These are phyloP conservation scores for Dendrolimus houi DNA, from an alignment of 2,888 invertebrate genomes.

Conservation along the genomic window DNA sequence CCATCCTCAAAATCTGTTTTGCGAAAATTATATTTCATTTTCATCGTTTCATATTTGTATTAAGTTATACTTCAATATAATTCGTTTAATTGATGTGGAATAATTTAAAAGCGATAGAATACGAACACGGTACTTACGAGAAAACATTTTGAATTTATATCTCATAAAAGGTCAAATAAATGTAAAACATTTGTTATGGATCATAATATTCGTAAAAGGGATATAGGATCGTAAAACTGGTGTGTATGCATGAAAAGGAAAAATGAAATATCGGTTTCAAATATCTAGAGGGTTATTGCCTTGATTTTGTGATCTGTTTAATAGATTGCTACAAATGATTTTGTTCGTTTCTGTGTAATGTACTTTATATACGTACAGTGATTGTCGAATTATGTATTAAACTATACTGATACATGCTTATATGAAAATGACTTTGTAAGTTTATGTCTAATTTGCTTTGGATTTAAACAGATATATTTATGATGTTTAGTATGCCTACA, in stretches of 20 bases:
- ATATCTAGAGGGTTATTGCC: too few relatives aligned
- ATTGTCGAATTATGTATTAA: too few relatives aligned
- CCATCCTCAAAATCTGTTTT: slow-evolving; percentile 6
- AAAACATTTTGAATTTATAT: background rate
- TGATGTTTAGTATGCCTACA: too few relatives aligned
- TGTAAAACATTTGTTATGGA: background rate
- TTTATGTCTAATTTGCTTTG: too few relatives aligned
- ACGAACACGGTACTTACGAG: background rate
- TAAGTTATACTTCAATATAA: background rate
- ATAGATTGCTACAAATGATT: too few relatives aligned
- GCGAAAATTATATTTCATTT: slow-evolving; percentile 6
- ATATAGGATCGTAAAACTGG: background rate
- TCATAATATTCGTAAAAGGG: background rate
- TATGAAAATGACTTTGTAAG: too few relatives aligned
- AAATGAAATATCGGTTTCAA: background rate
- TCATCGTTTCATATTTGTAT: background rate
- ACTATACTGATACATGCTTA: too few relatives aligned
- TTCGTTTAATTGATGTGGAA: background rate
- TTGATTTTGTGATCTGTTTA: too few relatives aligned
- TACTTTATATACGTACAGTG: too few relatives aligned
- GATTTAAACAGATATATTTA: too few relatives aligned
- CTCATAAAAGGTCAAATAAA: too few relatives aligned
- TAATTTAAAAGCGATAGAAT: background rate
- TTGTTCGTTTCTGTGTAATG: too few relatives aligned
- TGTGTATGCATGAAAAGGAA: background rate